A percentile compares a stretch with the other conserved stretches of the same genome.
Conservation (phyloP, 2,113 vertebrate genomes). For the Platichthys stellatus region DNA sequence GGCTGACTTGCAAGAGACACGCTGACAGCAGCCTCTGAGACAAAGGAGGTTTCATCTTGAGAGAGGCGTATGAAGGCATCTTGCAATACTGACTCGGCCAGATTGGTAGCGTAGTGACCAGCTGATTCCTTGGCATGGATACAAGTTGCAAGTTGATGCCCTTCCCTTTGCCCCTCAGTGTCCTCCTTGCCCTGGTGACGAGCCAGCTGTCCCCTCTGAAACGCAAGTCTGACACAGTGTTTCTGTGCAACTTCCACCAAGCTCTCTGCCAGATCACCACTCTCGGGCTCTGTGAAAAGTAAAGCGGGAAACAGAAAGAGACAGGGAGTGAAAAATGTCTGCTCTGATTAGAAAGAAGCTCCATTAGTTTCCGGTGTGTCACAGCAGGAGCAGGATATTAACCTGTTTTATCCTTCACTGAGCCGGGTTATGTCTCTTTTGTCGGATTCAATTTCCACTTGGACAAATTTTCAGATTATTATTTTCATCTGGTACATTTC, state of each 20-base stretch:
- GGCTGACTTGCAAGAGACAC: constrained; percentile 71
- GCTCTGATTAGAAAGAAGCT: constrained; percentile 30
- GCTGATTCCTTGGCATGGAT: constrained; percentile 75
- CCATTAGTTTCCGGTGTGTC: constrained; percentile 28
- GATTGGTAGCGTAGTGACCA: constrained; percentile 91
- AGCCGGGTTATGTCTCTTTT: constrained; percentile 17
- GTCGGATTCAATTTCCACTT: constrained; percentile 4
- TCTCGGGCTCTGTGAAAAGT: constrained; percentile 74
- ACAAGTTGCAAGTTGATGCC: constrained; percentile 32
- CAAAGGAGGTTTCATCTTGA: constrained; percentile 85
- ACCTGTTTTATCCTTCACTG: constrained; percentile 13
- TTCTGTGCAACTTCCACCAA: constrained; percentile 75
- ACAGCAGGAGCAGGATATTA: constrained; percentile 12
- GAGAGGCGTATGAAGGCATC: constrained; percentile 95
- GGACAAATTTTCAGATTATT: constrained; percentile 6
- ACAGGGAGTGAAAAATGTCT: constrained; percentile 43
- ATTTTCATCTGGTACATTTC: neutral
- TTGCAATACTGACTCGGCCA: constrained; percentile 95
- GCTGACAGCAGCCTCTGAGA: constrained; percentile 83
- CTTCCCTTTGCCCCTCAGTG: constrained; percentile 67
- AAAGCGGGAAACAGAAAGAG: constrained; percentile 2
- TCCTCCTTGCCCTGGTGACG: constrained; percentile 72
- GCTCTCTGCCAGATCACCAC: constrained; percentile 56
- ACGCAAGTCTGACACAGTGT: constrained; percentile 65
- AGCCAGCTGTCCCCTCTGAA: constrained; percentile 69